Percentiles rank a stretch among this genome's conserved stretches.
phyloP scores from a whole-genome alignment of 1,140 invertebrate species.

The Nephila pilipes region DNA sequence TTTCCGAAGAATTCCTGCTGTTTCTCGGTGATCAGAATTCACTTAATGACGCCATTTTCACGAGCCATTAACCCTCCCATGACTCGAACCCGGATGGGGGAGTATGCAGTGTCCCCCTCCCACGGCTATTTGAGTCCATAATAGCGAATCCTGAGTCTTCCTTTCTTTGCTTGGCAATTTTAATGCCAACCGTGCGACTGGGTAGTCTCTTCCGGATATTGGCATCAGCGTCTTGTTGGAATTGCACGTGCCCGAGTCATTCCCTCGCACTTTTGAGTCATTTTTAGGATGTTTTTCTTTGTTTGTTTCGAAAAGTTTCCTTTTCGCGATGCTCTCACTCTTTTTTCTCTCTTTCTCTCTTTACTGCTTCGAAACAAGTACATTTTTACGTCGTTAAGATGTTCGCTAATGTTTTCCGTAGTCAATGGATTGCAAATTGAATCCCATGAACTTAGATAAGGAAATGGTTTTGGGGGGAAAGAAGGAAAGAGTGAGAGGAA shows the following conservation, averaged over 20 bases:
- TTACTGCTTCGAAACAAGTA: slow-evolving; percentile 46
- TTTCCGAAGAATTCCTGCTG: slow-evolving; percentile 72
- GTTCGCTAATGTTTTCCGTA: slow-evolving; percentile 64
- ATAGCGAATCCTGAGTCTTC: slow-evolving; percentile 55
- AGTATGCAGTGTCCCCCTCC: slow-evolving; percentile 46
- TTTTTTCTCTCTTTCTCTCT: slow-evolving; percentile 11
- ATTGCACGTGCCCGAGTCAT: slow-evolving; percentile 17
- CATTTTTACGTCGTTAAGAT: slow-evolving; percentile 74
- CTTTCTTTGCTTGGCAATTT: slow-evolving; percentile 69
- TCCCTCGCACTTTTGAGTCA: slow-evolving; percentile 23
- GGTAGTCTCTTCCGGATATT: slow-evolving; percentile 30
- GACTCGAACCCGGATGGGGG: slow-evolving; percentile 50
- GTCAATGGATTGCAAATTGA: slow-evolving; percentile 74
- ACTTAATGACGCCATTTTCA: slow-evolving; percentile 77
- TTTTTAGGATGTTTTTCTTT: slow-evolving; percentile 31
- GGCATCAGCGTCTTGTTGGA: slow-evolving; percentile 43
- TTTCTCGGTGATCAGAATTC: slow-evolving; percentile 73
- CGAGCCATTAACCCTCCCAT: slow-evolving; percentile 72
- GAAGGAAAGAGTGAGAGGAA: slow-evolving; percentile 15
- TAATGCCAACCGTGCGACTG: slow-evolving; percentile 57
- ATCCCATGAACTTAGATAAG: slow-evolving; percentile 60
- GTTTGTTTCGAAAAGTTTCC: not conserved
- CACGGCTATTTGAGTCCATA: slow-evolving; percentile 71
- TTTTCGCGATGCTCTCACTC: not conserved
- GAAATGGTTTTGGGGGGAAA: slow-evolving; percentile 8